Evolutionary conservation across 2,797 vertebrate species (phyloP), one percentile per base, ranked within the genome.

Genomic region (Graptemys geographica): DNA sequence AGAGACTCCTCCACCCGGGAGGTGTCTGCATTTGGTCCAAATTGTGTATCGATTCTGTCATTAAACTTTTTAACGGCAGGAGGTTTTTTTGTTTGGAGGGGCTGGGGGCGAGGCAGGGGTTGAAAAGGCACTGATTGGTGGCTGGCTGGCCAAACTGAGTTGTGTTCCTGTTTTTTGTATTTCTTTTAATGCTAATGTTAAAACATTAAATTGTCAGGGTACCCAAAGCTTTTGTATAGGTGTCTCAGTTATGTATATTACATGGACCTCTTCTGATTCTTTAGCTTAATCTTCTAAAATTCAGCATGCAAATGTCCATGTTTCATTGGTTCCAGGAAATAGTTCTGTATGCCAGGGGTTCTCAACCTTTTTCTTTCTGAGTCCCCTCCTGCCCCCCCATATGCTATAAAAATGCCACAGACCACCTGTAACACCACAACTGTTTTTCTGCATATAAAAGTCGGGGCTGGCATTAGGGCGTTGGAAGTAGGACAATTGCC

Each of bases 261-360:
- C 15, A 2, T 89, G 52, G n/a, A 65, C 15, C 2, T 84, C 23
- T 81, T 90, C 53, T 27, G 4, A 25, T 28, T 69, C 21, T 1
- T 84, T 15, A 41, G 3, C 6, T 52, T n/a, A 1, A 44, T 86
- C 83, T 90, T 87, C 19, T 89, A 62, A 83, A 94, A 81, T 90
- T 83, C 44, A 52, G 16, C 47, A 84, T 84, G 69, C 65, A 56
- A 6, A 16, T 31, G 47, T 11, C 55, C 31, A 33, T 83, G 33
- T 90, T 94, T 96, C 89, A 56, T 79, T 90, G 37, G 10, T 28
- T 84, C 44, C 44, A 84, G 3, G n/a, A 86, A 81, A 55, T 79
- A 78, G 25, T 3, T 94, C 4, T 89, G 90, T 57, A 55, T 25
- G 23, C 23, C 55, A 25, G 23, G 21, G 23, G 21, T 23, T 55